Conservation (phyloP, 2,113 vertebrate genomes). For the Antigone vipio region DNA sequence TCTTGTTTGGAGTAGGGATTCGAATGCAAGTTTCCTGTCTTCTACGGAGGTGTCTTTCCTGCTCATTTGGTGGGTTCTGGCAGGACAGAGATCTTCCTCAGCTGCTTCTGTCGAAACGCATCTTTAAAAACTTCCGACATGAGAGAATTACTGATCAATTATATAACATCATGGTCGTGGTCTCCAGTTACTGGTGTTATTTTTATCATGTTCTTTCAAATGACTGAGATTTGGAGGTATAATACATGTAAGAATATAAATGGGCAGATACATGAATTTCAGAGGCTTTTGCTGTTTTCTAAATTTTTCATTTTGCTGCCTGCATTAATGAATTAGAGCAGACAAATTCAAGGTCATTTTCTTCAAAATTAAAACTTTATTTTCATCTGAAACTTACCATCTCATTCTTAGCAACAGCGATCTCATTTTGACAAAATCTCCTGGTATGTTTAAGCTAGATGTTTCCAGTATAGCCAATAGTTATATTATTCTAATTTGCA, state of each 20-base stretch:
- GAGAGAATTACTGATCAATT: neutral
- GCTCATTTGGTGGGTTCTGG: neutral
- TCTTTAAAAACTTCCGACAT: neutral
- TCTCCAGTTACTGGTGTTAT: neutral
- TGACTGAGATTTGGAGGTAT: neutral
- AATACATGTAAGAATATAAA: neutral
- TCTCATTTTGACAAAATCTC: neutral
- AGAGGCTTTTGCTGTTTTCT: neutral
- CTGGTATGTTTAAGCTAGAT: neutral
- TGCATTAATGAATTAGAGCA: neutral
- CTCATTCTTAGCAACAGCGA: neutral
- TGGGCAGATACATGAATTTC: neutral
- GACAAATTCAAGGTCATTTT: neutral
- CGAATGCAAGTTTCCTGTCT: neutral
- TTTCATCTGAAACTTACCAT: neutral
- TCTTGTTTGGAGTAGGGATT: neutral
- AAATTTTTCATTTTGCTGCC: neutral
- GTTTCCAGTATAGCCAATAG: neutral
- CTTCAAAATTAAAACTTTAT: conserved; percentile 13
- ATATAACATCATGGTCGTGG: neutral
- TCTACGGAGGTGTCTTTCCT: neutral
- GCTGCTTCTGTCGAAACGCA: fast-evolving
- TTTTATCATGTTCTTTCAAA: neutral
- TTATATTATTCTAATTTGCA: neutral
- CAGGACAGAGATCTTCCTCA: neutral